Evolutionary conservation across 2,797 vertebrate species (phyloP).

Genomic region (Rhabdomys pumilio): DNA sequence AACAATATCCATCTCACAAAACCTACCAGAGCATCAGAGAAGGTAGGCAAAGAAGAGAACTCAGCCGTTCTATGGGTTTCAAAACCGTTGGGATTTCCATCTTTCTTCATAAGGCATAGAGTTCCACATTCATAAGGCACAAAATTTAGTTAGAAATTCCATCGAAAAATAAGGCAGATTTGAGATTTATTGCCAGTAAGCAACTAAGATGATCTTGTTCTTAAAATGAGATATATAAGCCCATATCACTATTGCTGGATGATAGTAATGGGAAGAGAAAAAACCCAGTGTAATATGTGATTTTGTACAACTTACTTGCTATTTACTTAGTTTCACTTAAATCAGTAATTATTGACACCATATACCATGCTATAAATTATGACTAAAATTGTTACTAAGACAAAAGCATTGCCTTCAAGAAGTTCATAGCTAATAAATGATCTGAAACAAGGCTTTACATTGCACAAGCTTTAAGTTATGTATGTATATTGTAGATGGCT

Average conservation of each 20-base stretch:
- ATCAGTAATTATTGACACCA: neutral
- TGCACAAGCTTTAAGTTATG: neutral
- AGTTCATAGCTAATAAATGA: neutral
- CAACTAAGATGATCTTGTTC: neutral
- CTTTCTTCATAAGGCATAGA: neutral
- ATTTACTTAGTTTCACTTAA: constrained; percentile 52
- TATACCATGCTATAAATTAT: neutral
- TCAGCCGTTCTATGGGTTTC: constrained; percentile 25
- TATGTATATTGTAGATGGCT: neutral
- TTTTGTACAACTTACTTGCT: neutral
- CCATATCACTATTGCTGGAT: neutral
- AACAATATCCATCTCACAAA: constrained; percentile 52
- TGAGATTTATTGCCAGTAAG: constrained; percentile 22
- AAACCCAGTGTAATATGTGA: neutral
- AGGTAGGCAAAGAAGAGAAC: neutral
- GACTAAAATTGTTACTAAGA: neutral
- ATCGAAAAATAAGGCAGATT: neutral
- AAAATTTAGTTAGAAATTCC: constrained; percentile 53
- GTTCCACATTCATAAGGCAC: neutral
- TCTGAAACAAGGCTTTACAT: constrained; percentile 28
- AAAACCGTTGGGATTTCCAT: neutral
- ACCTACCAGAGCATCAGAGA: constrained; percentile 16
- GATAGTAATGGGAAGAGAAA: constrained; percentile 1
- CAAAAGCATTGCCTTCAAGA: constrained; percentile 51
- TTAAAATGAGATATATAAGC: neutral